Conservation (phyloP, 2,113 vertebrate genomes). For the Callorhinus ursinus region DNA sequence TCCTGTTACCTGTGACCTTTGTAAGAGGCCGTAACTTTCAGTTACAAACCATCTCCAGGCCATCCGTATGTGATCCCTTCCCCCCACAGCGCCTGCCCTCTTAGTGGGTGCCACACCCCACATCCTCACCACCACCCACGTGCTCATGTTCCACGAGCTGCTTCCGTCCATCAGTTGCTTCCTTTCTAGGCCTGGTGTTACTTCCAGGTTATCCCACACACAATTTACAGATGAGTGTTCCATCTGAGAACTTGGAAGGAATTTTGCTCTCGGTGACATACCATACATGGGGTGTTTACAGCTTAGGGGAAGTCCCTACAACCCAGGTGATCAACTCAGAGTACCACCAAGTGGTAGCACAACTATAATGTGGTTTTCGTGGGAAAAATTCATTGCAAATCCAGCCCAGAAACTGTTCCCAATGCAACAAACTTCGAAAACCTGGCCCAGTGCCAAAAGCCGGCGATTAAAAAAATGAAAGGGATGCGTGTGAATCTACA, state of each 20-base stretch:
- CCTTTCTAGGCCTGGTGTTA: background rate
- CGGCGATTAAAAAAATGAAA: background rate
- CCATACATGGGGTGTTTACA: background rate
- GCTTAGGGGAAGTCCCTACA: background rate
- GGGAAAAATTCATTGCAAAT: background rate
- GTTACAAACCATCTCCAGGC: background rate
- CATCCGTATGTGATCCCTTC: too few species aligned
- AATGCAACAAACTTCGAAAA: background rate
- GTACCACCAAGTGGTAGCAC: background rate
- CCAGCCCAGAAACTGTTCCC: background rate
- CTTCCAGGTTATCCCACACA: background rate
- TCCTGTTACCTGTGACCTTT: background rate
- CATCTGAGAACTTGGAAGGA: background rate
- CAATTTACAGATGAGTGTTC: background rate
- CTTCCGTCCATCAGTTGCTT: background rate
- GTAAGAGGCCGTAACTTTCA: background rate
- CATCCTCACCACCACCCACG: background rate
- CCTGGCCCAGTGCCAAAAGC: background rate
- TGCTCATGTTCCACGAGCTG: background rate
- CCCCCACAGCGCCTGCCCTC: background rate
- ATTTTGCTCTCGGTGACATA: background rate
- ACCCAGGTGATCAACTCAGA: background rate
- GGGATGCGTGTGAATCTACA: background rate
- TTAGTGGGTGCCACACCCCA: too few species aligned
- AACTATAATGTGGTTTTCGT: background rate